Conservation (phyloP, 2,797 vertebrate genomes). For the Sciaenops ocellatus region DNA sequence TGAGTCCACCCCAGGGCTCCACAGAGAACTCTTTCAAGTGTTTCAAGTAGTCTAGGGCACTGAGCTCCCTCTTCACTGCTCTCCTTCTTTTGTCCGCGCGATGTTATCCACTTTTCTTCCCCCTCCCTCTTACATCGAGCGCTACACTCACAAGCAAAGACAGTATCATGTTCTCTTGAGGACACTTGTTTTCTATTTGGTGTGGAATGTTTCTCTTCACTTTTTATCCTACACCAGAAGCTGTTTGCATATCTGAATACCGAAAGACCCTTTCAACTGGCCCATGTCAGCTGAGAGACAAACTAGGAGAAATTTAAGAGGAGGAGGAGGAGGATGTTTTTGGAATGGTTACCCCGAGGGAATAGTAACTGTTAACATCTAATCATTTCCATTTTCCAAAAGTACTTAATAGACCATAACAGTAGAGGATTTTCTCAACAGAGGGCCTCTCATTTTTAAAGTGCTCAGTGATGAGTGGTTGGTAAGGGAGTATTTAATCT, state of each 20-base stretch:
- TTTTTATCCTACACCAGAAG: slow-evolving; percentile 46
- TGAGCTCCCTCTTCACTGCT: slow-evolving; percentile 37
- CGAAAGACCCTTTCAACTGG: slow-evolving; percentile 32
- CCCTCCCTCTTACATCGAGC: not conserved
- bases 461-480: slow-evolving; percentile 31
- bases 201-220: slow-evolving; percentile 57
- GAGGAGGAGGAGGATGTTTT: slow-evolving; percentile 46
- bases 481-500: slow-evolving; percentile 31
- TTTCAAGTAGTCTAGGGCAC: slow-evolving; percentile 48
- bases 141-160: slow-evolving; percentile 20
- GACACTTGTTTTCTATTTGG: slow-evolving; percentile 62
- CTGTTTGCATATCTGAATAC: slow-evolving; percentile 53
- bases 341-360: slow-evolving; percentile 22
- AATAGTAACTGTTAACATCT: slow-evolving; percentile 40
- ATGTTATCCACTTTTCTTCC: slow-evolving; percentile 18
- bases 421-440: slow-evolving; percentile 35
- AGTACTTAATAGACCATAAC: slow-evolving; percentile 18
- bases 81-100: slow-evolving; percentile 33
- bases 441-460: slow-evolving; percentile 38
- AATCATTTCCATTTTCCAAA: slow-evolving; percentile 49
- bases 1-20: slow-evolving; percentile 54
- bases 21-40: slow-evolving; percentile 58
- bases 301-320: slow-evolving; percentile 29
- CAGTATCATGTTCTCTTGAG: slow-evolving; percentile 34
- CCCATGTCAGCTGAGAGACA: slow-evolving; percentile 1